Evolutionary conservation across 2,888 invertebrate genomes (phyloP), one percentile per base, ranked within the genome.

Genomic region (Patella depressa): DNA sequence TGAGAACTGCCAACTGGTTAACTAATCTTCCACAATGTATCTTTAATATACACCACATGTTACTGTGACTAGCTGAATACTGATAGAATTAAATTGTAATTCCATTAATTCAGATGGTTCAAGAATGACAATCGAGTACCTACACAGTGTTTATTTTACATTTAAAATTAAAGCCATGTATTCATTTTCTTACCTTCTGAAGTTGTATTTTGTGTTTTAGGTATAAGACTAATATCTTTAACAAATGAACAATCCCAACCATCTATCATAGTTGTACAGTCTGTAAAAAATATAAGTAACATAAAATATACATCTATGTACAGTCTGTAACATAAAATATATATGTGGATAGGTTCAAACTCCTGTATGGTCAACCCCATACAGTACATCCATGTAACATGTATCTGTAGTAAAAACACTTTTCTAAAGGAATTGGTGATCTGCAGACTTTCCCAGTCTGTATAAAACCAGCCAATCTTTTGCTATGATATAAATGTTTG

Each of bases 181-280:
- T 53, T 29, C 4, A 65, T 19, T n/a, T 3, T 74, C 77, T 55
- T 77, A 89, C 88, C 86, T 77, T 81, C 82, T 75, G 84, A 79
- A 53, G 85, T 80, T 9, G 79, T 81, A 82, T 89, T 88, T 17
- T 74, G 73, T 9, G 85, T 80, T 17, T 84, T 80, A 19, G 85
- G 85, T 59, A 88, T 84, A 24, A 83, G 77, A 78, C 84, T 84
- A 74, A 85, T 83, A 19, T 84, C 84, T 74, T 83, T 77, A 11
- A 80, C 80, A 79, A 85, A 85, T 19, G 88, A 85, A 79, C 86
- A 87, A 74, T 87, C 84, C 88, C 87, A 88, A 65, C 84, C 82
- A 45, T 88, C 85, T 65, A 88, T 85, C 34, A 81, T 80, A 19
- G 78, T 79, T 45, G 81, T 82, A 54, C 85, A 78, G 59, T 79